Evolutionary conservation across 2,113 vertebrate genomes (phyloP).

Genomic region (Melanocharis versteri): DNA sequence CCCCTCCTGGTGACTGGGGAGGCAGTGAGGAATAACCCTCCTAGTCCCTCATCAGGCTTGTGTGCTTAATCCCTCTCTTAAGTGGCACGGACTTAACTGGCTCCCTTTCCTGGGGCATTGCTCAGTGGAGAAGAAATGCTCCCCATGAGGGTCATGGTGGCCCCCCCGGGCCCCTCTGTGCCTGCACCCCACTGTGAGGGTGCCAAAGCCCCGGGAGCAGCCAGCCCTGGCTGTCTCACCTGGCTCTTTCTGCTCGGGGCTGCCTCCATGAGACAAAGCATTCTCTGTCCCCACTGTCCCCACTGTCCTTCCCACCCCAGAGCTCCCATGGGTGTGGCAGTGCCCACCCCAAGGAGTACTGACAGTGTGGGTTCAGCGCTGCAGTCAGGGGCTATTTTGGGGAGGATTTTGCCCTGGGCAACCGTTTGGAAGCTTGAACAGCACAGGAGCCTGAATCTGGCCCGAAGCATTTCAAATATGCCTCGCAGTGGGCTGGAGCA

Average conservation of each 20-base stretch:
- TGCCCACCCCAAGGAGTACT: accelerated
- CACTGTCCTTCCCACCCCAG: accelerated
- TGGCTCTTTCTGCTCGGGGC: accelerated
- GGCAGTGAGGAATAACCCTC: neutral
- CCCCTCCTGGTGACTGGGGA: neutral
- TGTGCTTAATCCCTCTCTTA: neutral
- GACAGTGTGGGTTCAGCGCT: accelerated
- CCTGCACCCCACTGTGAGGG: neutral
- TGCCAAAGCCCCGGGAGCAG: neutral
- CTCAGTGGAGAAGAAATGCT: neutral
- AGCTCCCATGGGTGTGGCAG: accelerated
- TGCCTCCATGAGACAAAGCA: neutral
- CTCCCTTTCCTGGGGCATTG: neutral
- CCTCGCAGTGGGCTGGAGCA: neutral
- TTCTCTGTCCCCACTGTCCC: accelerated
- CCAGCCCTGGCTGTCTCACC: neutral
- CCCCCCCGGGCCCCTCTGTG: accelerated
- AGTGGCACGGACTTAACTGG: neutral
- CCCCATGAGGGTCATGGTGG: accelerated
- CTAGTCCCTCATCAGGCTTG: neutral
- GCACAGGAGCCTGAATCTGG: neutral
- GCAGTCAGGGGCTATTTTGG: neutral
- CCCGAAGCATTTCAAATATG: slow-evolving; percentile 54
- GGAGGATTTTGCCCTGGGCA: neutral
- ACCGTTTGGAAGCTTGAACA: neutral